Evolutionary conservation across 37 sponge, comb jelly and placozoan genomes (phyloP).

Genomic region (Halichondria panicea): DNA sequence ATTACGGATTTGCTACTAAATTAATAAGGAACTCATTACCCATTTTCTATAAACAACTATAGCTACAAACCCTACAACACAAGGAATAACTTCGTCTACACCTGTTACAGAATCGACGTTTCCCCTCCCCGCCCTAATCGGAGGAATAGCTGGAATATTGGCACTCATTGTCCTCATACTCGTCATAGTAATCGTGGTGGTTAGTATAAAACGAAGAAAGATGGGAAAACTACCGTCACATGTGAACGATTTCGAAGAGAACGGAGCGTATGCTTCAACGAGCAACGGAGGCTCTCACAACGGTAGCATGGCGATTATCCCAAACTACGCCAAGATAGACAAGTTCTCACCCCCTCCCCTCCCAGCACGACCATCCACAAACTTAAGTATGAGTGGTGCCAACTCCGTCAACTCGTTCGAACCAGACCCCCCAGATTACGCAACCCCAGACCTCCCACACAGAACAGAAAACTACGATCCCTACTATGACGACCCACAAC

Average conservation of each 20-base stretch:
- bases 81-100: conserved; percentile 15
- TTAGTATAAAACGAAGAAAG: conserved; percentile 12
- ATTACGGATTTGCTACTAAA: too few species aligned
- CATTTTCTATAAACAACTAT: conserved; percentile 1
- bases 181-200: conserved; percentile 36
- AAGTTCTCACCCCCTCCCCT: conserved; percentile 27
- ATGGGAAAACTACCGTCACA: not conserved
- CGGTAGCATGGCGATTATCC: not conserved
- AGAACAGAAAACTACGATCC: conserved; percentile 48
- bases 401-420: conserved; percentile 9
- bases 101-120: not conserved
- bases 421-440: conserved; percentile 22
- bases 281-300: conserved; percentile 1
- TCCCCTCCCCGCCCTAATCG: conserved; percentile 42
- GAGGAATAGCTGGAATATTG: conserved; percentile 49
- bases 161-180: conserved; percentile 47
- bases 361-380: conserved; percentile 29
- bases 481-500: conserved; percentile 60
- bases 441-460: conserved; percentile 21
- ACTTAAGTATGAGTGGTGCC: conserved; percentile 9
- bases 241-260: conserved; percentile 13
- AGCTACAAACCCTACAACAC: not conserved
- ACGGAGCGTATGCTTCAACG: conserved; percentile 30
- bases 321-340: conserved; percentile 28
- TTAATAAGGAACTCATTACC: too few species aligned